Base-by-base conservation (phyloP, 2,113 vertebrate species). In the Sturnira hondurensis region DNA sequence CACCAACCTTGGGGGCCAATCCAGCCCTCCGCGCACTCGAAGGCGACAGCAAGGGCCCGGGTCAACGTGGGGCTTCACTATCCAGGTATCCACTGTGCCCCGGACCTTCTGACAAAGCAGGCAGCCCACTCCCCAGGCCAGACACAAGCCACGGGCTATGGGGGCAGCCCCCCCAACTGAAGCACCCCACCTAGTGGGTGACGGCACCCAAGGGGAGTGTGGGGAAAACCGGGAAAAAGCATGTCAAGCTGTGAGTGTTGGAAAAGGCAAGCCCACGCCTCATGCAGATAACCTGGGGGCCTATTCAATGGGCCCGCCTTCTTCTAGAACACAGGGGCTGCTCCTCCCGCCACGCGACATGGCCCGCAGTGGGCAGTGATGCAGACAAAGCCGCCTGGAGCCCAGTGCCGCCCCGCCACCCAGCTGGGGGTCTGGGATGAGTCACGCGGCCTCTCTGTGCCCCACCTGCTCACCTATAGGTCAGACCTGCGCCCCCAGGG, bases 1-100 rank as follows among this genome's bases (percentile, higher is more conserved):
- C 24, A 20, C 70, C 52, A 2, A 3, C 12, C 16, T 0, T 4
- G 31, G 47, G 11, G 24, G 14, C 0, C 0, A 3, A 31, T 0
- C 14, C 7, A 16, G 31, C 22, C 22, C 45, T 26, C 45, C 28
- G 5, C 4, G 19, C 1, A 0, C 7, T 47, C 47, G 2, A 13
- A 2, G 0, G n/a, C 1, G 5, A 41, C 19, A 19, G 47, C 11
- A 17, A 38, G 19, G 19, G 36, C 7, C 3, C 4, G 2, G 14
- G 50, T 5, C 52, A 2, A 0, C 0, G 0, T 1, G 33, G 11
- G 38, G 7, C 78, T 22, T 12, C 4, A 22, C 45, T 20, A 3
- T 14, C 22, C 4, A 61, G 47, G 6, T 22, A 7, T 4, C 67
- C 50, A 1, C 20, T 0, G 11, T 1, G 11, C 38, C n/a, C 28